Evolutionary conservation across 2,888 invertebrate species (phyloP).

Genomic region (Drosophila kokeensis): DNA sequence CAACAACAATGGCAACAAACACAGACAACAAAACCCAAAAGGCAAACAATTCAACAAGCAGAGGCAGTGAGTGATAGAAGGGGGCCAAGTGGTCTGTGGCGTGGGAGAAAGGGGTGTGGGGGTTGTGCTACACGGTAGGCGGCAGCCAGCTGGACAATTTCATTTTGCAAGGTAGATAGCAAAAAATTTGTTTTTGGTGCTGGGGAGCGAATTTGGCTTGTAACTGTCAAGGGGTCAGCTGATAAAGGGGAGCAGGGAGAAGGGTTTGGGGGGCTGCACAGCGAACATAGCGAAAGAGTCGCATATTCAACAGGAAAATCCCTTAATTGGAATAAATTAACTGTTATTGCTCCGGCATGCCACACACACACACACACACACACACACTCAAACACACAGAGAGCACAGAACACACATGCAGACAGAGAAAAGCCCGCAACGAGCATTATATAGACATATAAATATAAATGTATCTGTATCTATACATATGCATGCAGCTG

Average conservation of each 20-base stretch:
- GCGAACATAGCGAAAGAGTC: slow-evolving; percentile 47
- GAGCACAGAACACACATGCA: slow-evolving; percentile 32
- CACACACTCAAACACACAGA: slow-evolving; percentile 35
- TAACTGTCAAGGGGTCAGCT: slow-evolving; percentile 53
- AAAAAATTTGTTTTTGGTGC: background rate
- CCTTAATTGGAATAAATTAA: slow-evolving; percentile 84
- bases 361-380: slow-evolving; percentile 41
- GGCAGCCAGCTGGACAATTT: slow-evolving; percentile 64
- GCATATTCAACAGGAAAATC: slow-evolving; percentile 83
- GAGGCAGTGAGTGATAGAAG: slow-evolving; percentile 5
- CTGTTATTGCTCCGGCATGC: slow-evolving; percentile 78
- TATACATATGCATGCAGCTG: slow-evolving; percentile 3
- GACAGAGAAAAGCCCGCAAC: slow-evolving; percentile 40
- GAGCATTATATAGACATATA: slow-evolving; percentile 48
- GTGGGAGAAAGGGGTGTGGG: background rate
- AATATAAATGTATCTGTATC: slow-evolving; percentile 26
- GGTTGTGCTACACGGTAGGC: background rate
- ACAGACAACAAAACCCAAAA: slow-evolving; percentile 58
- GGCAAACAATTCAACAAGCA: slow-evolving; percentile 60
- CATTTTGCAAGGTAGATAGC: slow-evolving; percentile 51
- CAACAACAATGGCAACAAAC: slow-evolving; percentile 49
- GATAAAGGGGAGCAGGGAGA: background rate
- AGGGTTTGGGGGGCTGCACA: background rate
- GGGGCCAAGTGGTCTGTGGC: background rate
- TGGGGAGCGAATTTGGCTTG: slow-evolving; percentile 24